phyloP scores from a whole-genome alignment of 2,797 vertebrate genomes.

The Microhierax caerulescens region DNA sequence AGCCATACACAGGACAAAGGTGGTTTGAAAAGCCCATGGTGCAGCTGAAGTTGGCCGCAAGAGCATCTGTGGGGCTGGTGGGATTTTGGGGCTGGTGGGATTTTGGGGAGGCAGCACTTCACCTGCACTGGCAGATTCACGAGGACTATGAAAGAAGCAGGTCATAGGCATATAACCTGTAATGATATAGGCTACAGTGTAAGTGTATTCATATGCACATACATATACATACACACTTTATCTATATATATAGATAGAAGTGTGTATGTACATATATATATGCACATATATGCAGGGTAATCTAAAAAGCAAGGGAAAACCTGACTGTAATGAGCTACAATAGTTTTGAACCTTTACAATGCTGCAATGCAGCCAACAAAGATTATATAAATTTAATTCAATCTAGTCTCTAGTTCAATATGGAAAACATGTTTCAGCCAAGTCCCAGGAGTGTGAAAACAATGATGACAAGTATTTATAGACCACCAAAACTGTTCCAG shows the following conservation, averaged over 20 bases:
- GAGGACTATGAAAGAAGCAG: not conserved
- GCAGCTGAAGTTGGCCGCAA: not conserved
- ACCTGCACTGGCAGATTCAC: accelerated
- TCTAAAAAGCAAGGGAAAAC: not conserved
- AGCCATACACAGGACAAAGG: not conserved
- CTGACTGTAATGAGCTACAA: not conserved
- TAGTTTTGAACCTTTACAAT: not conserved
- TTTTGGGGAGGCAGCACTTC: not conserved
- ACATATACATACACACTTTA: not conserved
- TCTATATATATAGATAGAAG: accelerated
- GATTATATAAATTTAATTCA: not conserved
- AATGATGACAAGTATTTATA: conserved; percentile 21
- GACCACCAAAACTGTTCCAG: conserved; percentile 15
- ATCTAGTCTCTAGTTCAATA: not conserved
- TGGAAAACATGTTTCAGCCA: conserved; percentile 23
- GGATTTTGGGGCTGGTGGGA: not conserved
- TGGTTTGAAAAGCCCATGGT: not conserved
- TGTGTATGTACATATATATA: not conserved
- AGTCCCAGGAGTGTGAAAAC: not conserved
- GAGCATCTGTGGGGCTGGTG: not conserved
- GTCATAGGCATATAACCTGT: not conserved
- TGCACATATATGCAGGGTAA: accelerated
- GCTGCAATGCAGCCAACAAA: conserved; percentile 1
- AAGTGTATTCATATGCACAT: not conserved
- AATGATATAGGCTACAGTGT: accelerated